A percentile compares a stretch with the other conserved stretches of the same genome.
Conservation (phyloP, 2,113 vertebrate genomes). For the Deroptyus accipitrinus region DNA sequence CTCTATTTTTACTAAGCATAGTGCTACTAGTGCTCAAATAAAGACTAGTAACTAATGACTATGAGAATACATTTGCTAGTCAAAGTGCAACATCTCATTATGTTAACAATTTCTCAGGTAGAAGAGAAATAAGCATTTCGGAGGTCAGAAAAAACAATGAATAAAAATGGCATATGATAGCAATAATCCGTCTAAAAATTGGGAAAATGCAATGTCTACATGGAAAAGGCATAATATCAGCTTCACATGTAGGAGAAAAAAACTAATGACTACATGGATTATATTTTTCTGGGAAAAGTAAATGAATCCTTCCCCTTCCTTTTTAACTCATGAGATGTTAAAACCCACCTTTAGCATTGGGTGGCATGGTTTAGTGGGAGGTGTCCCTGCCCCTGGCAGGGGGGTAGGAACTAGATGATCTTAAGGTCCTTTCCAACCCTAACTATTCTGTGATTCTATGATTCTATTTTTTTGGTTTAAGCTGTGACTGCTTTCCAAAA, state of each 20-base stretch:
- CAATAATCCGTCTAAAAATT: background rate
- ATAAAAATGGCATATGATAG: background rate
- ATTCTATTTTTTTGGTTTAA: background rate
- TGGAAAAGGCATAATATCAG: background rate
- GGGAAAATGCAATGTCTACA: background rate
- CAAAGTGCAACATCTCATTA: background rate
- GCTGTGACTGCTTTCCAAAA: background rate
- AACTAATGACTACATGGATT: background rate
- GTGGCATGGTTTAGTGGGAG: no score
- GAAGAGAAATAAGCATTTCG: background rate
- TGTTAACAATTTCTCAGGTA: background rate
- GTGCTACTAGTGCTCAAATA: background rate
- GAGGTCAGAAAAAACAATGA: background rate
- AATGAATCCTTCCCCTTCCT: background rate
- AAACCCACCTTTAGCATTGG: background rate
- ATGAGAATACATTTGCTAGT: background rate
- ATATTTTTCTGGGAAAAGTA: background rate
- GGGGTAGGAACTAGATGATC: no score
- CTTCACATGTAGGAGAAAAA: background rate
- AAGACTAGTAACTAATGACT: background rate
- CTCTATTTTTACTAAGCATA: background rate
- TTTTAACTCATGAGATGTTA: background rate
- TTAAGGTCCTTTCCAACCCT: background rate
- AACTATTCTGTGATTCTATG: no score
- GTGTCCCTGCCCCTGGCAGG: no score